Base-by-base conservation (phyloP, 2,888 invertebrate species). In the Lasioglossum calceatum region DNA sequence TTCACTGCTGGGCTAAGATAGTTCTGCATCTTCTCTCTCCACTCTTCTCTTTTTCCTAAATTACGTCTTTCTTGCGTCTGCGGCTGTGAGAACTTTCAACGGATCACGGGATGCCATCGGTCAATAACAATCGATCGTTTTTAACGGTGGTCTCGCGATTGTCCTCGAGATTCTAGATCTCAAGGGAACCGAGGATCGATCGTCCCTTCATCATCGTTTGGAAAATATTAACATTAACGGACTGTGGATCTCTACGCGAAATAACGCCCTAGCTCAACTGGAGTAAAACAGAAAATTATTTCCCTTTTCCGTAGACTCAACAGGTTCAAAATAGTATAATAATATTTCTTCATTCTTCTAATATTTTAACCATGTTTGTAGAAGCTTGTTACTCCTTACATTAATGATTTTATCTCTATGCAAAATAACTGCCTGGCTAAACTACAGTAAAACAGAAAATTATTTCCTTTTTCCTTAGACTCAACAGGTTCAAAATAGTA, bases 1-100 rank as follows among this genome's bases (percentile, higher is more conserved):
- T 94, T 94, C 94, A 94, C 94, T 93, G 84, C 78, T 77, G 44
- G 84, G 83, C 78, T 78, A 82, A 61, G 82, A 87, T 84, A 84
- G 77, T 80, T 81, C 67, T 79, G 50, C 76, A 81, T 79, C 70
- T 73, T n/a, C 64, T 78, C 76, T 39, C 81, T 81, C 81, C 77
- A 76, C 72, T 70, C 82, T 72, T 71, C 70, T 78, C 71, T 83
- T 73, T 77, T 79, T 74, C 73, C 70, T 80, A 78, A 85, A 75
- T 77, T 71, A 14, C 47, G 74, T 72, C 71, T 74, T 76, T 76
- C 73, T 58, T 78, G 16, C 16, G 58, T 36, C 27, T n/a, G 10
- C 14, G 2, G 3, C 19, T 39, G 5, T 32, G 42, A 72, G n/a
- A 74, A 36, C 27, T 5, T 78, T 42, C 72, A 77, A 67, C 39